Conservation (phyloP, 2,113 vertebrate species). For the Epinephelus cyanopodus region DNA sequence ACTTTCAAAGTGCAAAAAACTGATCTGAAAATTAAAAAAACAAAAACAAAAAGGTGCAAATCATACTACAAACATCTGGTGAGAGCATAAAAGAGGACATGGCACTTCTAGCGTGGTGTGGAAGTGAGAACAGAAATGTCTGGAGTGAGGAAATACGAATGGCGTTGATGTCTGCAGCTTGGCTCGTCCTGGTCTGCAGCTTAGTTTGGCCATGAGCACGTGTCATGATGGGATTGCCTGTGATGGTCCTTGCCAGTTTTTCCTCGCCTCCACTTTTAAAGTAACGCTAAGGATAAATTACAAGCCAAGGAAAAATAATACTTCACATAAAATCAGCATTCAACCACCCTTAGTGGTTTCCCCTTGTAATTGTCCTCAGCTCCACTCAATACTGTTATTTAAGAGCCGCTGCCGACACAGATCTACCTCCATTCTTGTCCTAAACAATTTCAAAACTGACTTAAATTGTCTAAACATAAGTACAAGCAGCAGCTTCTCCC, state of each 20-base stretch:
- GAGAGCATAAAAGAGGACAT: constrained; percentile 73
- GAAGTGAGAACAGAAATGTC: constrained; percentile 47
- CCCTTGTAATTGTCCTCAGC: constrained; percentile 21
- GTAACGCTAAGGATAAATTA: constrained; percentile 35
- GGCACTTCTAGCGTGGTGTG: constrained; percentile 77
- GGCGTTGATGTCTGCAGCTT: constrained; percentile 49
- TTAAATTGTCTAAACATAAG: constrained; percentile 59
- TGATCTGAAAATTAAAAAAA: constrained; percentile 59
- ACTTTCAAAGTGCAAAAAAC: constrained; percentile 80
- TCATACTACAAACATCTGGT: constrained; percentile 74
- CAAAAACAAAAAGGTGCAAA: constrained; percentile 74
- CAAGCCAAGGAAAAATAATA: constrained; percentile 54
- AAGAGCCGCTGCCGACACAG: background rate
- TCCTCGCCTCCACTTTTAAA: constrained; percentile 23
- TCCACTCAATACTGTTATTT: constrained; percentile 3
- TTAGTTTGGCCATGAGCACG: constrained; percentile 52
- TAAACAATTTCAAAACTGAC: constrained; percentile 46
- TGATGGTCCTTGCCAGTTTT: constrained; percentile 23
- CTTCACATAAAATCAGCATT: constrained; percentile 48
- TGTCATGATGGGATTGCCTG: constrained; percentile 34
- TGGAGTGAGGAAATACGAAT: constrained; percentile 35
- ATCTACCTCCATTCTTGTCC: constrained; percentile 35
- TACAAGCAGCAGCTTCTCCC: background rate
- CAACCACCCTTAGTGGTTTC: constrained; percentile 3
- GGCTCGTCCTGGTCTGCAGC: constrained; percentile 31